These are phyloP conservation scores for Smithornis capensis DNA, from an alignment of 2,113 vertebrate species.

Conservation along the genomic window DNA sequence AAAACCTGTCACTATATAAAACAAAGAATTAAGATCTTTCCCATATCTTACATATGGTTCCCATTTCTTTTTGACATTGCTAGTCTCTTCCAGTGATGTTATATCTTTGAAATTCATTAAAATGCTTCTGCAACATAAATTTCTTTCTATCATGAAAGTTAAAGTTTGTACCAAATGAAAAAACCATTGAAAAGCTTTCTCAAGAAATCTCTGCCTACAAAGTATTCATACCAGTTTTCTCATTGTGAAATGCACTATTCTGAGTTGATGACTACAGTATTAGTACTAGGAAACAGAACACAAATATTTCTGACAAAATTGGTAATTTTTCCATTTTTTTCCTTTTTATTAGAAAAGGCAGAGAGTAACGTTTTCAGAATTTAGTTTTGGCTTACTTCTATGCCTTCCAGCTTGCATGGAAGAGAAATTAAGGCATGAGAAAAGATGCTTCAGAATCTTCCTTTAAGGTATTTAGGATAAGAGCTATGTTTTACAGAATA, in stretches of 20 bases:
- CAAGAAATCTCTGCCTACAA: background rate
- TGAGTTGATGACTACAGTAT: background rate
- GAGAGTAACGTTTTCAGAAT: background rate
- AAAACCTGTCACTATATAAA: background rate
- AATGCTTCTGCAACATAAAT: background rate
- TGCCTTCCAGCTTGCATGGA: background rate
- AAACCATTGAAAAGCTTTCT: background rate
- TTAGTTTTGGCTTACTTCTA: background rate
- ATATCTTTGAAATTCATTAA: background rate
- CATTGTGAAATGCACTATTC: background rate
- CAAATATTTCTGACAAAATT: background rate
- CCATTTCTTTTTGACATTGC: background rate
- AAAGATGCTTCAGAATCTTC: background rate
- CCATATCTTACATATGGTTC: background rate
- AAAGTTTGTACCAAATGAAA: background rate
- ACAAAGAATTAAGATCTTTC: background rate
- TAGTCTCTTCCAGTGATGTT: background rate
- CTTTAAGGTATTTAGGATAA: background rate
- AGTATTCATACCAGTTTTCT: background rate
- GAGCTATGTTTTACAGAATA: background rate
- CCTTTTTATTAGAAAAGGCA: background rate
- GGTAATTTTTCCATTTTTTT: background rate
- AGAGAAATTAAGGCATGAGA: background rate
- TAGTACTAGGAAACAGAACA: background rate
- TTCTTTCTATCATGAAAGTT: background rate